Conservation (phyloP, 2,797 vertebrate species). For the Amniataba percoides region DNA sequence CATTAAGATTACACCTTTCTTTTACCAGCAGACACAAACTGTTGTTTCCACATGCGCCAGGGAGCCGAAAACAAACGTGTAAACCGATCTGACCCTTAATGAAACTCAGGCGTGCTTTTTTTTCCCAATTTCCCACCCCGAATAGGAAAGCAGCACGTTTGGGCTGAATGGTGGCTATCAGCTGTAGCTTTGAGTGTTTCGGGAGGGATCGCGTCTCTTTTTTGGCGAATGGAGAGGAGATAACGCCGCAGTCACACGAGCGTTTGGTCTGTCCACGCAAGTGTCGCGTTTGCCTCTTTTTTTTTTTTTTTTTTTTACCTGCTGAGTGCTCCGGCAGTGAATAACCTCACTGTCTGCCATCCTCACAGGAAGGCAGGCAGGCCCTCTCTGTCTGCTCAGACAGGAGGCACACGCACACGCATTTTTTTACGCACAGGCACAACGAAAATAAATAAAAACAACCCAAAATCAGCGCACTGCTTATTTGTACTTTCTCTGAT, state of each 20-base stretch:
- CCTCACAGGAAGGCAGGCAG: conserved; percentile 64
- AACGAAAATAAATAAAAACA: too few species aligned
- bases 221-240: not conserved
- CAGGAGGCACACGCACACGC: conserved; percentile 48
- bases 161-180: conserved; percentile 47
- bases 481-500: conserved; percentile 51
- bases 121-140: not conserved
- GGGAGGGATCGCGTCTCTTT: not conserved
- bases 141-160: conserved; percentile 14
- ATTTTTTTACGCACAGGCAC: conserved; percentile 43
- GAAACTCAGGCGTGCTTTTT: conserved; percentile 16
- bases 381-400: conserved; percentile 69
- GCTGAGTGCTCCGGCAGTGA: conserved; percentile 63
- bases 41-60: conserved; percentile 58
- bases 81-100: conserved; percentile 47
- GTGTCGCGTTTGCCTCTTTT: conserved; percentile 40
- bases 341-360: conserved; percentile 62
- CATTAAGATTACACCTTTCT: conserved; percentile 54
- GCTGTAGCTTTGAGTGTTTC: conserved; percentile 21
- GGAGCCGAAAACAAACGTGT: conserved; percentile 59
- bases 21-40: conserved; percentile 46
- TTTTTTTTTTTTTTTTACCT: too few species aligned
- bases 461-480: conserved; percentile 20
- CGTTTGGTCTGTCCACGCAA: conserved; percentile 35
- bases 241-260: conserved; percentile 21